phyloP scores from a whole-genome alignment of 2,888 invertebrate species.

The Parascotia fuliginaria region DNA sequence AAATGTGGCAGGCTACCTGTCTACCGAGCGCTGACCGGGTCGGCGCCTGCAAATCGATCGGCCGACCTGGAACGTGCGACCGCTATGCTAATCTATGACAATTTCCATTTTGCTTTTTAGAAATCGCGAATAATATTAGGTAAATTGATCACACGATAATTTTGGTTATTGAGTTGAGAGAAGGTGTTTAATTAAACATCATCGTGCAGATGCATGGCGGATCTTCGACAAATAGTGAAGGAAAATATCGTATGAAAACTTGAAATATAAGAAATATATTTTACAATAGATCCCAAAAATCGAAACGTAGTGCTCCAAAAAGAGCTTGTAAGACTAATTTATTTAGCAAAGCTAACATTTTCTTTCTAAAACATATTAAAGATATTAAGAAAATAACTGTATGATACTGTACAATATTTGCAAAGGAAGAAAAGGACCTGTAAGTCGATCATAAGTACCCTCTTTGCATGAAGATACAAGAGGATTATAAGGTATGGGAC shows the following conservation, averaged over 20 bases:
- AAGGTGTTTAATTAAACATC: too few species aligned
- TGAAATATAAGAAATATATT: too few species aligned
- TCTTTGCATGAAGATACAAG: not conserved
- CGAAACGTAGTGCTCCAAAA: too few species aligned
- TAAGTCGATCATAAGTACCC: constrained; percentile 2
- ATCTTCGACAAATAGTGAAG: too few species aligned
- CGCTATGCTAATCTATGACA: constrained; percentile 30
- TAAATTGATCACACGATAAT: not conserved
- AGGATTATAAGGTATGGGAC: not conserved
- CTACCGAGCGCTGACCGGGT: constrained; percentile 59
- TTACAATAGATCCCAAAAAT: too few species aligned
- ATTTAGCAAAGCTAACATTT: not conserved
- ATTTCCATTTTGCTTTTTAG: constrained; percentile 26
- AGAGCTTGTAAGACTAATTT: not conserved
- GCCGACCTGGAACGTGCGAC: constrained; percentile 47
- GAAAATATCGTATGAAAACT: too few species aligned
- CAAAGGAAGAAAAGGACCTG: not conserved
- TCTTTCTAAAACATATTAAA: not conserved
- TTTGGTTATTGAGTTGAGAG: too few species aligned
- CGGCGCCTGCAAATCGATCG: constrained; percentile 64
- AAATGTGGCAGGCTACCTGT: constrained; percentile 40
- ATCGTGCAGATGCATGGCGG: too few species aligned
- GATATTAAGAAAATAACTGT: not conserved
- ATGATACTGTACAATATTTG: not conserved
- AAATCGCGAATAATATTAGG: constrained; percentile 2